Percentiles rank a stretch among this genome's conserved stretches.
These are phyloP conservation scores for Macroteleia sp. DNA, from an alignment of 2,888 invertebrate species.

Conservation along the genomic window DNA sequence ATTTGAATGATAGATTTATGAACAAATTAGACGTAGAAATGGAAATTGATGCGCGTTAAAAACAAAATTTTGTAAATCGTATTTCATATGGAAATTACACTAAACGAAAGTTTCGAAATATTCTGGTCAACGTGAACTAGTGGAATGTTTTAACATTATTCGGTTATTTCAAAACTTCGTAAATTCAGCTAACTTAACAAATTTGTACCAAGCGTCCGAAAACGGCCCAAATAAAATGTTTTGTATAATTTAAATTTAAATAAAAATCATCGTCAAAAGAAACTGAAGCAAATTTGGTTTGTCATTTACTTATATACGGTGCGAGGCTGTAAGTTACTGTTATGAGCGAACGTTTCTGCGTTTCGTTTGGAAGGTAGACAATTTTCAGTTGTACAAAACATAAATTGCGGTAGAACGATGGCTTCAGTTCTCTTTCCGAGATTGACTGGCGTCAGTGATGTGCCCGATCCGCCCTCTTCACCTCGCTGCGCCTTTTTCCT, in stretches of 20 bases:
- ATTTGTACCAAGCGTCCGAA: too few relatives aligned
- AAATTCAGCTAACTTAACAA: too few relatives aligned
- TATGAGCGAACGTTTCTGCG: conserved; percentile 23
- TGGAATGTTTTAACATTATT: neutral
- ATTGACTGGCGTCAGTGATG: conserved; percentile 67
- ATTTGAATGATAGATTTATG: conserved; percentile 16
- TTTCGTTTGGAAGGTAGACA: conserved; percentile 51
- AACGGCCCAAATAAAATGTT: neutral
- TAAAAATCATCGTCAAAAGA: neutral
- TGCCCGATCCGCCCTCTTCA: conserved; percentile 24
- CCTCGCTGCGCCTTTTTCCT: conserved; percentile 16
- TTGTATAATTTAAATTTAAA: neutral
- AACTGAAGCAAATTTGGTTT: neutral
- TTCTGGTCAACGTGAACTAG: too few relatives aligned
- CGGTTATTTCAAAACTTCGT: too few relatives aligned
- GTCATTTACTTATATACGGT: neutral
- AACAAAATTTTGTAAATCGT: neutral
- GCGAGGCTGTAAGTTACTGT: conserved; percentile 25
- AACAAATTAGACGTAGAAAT: neutral
- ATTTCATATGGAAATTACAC: neutral
- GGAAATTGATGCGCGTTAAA: conserved; percentile 6
- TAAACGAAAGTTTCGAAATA: too few relatives aligned
- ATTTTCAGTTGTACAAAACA: conserved; percentile 70
- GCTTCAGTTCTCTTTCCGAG: conserved; percentile 70
- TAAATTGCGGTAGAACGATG: conserved; percentile 72